A percentile compares a stretch with the other conserved stretches of the same genome.
phyloP scores from a whole-genome alignment of 1,140 invertebrate species.

The Panagrolaimus sp. region DNA sequence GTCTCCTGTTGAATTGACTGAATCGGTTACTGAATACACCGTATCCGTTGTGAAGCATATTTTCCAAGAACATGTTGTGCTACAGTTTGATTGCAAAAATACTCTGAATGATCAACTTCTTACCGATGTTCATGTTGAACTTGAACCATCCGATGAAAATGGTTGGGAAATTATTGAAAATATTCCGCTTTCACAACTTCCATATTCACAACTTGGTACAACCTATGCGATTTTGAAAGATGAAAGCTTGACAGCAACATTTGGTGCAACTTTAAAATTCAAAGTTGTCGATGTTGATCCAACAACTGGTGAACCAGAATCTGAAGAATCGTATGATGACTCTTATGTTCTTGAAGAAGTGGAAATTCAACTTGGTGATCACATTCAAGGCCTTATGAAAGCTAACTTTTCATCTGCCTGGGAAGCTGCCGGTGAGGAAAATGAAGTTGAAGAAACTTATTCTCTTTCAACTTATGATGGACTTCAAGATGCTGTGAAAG shows the following conservation, averaged over 20 bases:
- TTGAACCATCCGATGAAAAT: conserved; percentile 69
- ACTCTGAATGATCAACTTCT: conserved; percentile 88
- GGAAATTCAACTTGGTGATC: conserved; percentile 79
- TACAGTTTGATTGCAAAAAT: conserved; percentile 92
- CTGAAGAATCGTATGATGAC: conserved; percentile 76
- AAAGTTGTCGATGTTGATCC: conserved; percentile 87
- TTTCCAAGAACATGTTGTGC: conserved; percentile 73
- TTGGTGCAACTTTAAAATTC: conserved; percentile 85
- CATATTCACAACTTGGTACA: conserved; percentile 79
- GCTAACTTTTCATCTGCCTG: conserved; percentile 68
- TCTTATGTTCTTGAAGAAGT: conserved; percentile 86
- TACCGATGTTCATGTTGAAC: conserved; percentile 80
- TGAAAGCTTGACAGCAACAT: conserved; percentile 67
- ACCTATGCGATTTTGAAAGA: conserved; percentile 78
- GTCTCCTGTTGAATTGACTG: conserved; percentile 81
- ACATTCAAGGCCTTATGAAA: conserved; percentile 78
- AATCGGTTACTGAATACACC: conserved; percentile 95
- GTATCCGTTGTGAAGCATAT: conserved; percentile 90
- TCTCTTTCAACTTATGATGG: conserved; percentile 74
- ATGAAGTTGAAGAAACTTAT: conserved; percentile 82
- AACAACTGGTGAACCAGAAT: conserved; percentile 81
- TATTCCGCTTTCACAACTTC: conserved; percentile 72
- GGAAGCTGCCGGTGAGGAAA: conserved; percentile 72
- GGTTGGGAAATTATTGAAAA: conserved; percentile 69
- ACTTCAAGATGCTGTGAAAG: conserved; percentile 79